Evolutionary conservation across 2,113 vertebrate species (phyloP).

Genomic region (Crotalus horridus): DNA sequence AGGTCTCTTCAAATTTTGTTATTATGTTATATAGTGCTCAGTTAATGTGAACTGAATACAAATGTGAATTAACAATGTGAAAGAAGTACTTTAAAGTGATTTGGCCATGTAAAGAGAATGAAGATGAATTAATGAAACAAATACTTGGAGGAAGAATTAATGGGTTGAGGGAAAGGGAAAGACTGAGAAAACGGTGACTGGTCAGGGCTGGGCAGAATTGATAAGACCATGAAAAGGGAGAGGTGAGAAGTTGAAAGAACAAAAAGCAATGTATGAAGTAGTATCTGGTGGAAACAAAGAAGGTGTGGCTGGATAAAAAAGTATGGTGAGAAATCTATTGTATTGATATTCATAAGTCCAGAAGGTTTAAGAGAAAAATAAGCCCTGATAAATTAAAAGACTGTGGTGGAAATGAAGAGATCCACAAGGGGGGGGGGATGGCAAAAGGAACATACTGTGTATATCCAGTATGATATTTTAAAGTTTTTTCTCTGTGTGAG

Average conservation of each 20-base stretch:
- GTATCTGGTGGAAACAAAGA: not conserved
- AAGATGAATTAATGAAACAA: not conserved
- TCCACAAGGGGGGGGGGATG: not conserved
- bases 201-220: not conserved
- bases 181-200: not conserved
- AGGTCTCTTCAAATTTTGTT: not conserved
- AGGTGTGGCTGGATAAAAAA: constrained; percentile 31
- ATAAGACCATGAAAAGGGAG: not conserved
- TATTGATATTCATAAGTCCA: constrained; percentile 17
- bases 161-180: not conserved
- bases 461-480: not conserved
- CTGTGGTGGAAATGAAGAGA: not conserved
- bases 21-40: not conserved
- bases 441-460: not conserved
- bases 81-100: not conserved
- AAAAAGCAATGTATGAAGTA: not conserved
- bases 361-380: not conserved
- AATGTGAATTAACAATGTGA: not conserved
- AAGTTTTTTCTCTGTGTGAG: not conserved
- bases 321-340: not conserved
- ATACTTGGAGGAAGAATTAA: not conserved
- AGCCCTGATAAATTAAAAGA: not conserved
- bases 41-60: not conserved
- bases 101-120: not conserved
- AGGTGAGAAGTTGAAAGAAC: not conserved